Evolutionary conservation across 2,113 vertebrate genomes (phyloP), one percentile per base, ranked within the genome.

Genomic region (Seriola rivoliana): DNA sequence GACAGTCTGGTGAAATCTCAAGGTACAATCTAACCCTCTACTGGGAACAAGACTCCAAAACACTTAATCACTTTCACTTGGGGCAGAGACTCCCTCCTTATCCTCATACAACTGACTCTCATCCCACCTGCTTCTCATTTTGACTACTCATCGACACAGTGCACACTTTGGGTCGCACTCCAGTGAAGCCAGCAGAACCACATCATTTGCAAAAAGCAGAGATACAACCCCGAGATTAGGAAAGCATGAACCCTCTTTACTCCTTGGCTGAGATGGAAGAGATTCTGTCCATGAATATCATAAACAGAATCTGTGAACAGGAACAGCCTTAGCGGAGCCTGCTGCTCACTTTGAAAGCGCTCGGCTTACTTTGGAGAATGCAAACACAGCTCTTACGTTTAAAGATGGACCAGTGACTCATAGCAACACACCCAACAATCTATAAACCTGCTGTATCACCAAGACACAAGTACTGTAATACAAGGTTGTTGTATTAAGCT

Each of bases 221-320:
- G 23, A 19, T 23, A 21, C 21, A 65, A 36, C 46, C 16, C 34
- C 2, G 46, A 42, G 34, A 32, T 10, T 12, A 11, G 1, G 12
- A 8, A 34, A 46, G 19, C 5, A 1, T 12, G 4, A 0, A 12
- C 10, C 1, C 48, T 2, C 11, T 3, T 8, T 6, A 3, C 14
- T 52, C 14, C 29, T 50, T 19, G 52, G 9, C 7, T 4, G 21
- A 54, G 3, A 54, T 11, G 52, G 21, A 5, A 6, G 2, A 32
- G 32, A 32, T 52, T 46, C 23, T 19, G 29, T 25, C 40, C 10
- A 13, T 34, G 59, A 55, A 21, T 16, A 48, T 16, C 25, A 9
- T 14, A 19, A 42, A 64, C 44, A 63, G 71, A 63, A 52, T 52
- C 9, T 1, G 19, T 64, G 58, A 63, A 55, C 5, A 32, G 25